Evolutionary conservation across 1,140 invertebrate species (phyloP), one percentile per base, ranked within the genome.

Genomic region (Calycopis cecrops): DNA sequence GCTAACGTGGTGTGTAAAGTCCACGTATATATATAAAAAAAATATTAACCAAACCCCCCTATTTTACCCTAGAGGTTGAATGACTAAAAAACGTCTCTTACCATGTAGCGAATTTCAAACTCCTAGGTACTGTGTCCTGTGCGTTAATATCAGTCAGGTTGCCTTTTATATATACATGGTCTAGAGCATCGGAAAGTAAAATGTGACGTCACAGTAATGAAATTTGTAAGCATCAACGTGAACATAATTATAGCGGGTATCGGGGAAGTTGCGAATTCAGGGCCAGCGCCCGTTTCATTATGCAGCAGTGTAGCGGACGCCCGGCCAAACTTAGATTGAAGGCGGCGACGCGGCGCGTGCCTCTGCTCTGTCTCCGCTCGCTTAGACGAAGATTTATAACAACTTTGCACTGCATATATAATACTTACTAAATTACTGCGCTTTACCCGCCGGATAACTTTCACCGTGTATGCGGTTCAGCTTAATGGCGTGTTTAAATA

Each of bases 241-340:
- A 50, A 72, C 65, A 60, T 85, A 83, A 81, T 81, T 83, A 85
- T 79, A 69, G 60, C 52, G 51, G 55, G 62, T 74, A 73, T 73
- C 69, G 72, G 42, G 49, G 58, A 65, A 66, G 70, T 68, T 77
- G 73, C 60, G 67, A 70, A 76, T 76, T 75, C 75, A 71, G 60
- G 71, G 66, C 69, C 69, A 72, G 67, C 72, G 52, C 59, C 71
- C 69, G 69, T 80, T 79, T 79, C 80, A 84, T 86, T 86, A 86
- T 85, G 74, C 76, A 81, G 65, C 65, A 67, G 71, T 81, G 73
- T 71, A 73, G 71, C 71, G 71, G 75, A 78, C 75, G 73, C 72
- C 67, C 69, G 67, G 73, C 67, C 66, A 79, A 86, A 86, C 76
- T 86, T 86, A 86, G 80, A 86, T 86, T 86, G 78, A 83, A 84